Evolutionary conservation across 2,888 invertebrate species (phyloP).

Genomic region (Drosophila prolongata): DNA sequence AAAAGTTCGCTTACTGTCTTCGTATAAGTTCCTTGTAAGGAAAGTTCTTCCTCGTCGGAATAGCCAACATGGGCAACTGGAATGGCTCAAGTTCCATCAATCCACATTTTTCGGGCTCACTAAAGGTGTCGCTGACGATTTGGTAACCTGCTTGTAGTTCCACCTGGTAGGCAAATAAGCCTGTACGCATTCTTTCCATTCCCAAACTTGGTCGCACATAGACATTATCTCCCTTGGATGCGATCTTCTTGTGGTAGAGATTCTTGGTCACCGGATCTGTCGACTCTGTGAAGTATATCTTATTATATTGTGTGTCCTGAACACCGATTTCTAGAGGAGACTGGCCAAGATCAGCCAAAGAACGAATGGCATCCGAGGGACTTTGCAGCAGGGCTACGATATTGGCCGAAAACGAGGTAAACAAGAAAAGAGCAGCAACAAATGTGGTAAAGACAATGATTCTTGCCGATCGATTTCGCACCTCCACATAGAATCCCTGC

Average conservation of each 20-base stretch:
- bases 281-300: slow-evolving; percentile 87
- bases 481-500: slow-evolving; percentile 86
- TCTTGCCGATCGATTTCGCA: slow-evolving; percentile 85
- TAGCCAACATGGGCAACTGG: slow-evolving; percentile 86
- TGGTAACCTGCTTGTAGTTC: slow-evolving; percentile 87
- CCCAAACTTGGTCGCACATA: slow-evolving; percentile 86
- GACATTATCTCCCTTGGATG: slow-evolving; percentile 85
- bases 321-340: slow-evolving; percentile 86
- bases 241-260: slow-evolving; percentile 86
- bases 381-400: slow-evolving; percentile 88
- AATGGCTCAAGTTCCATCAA: slow-evolving; percentile 87
- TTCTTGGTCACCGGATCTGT: slow-evolving; percentile 85
- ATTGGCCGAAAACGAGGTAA: slow-evolving; percentile 88
- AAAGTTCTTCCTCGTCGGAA: slow-evolving; percentile 86
- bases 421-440: slow-evolving; percentile 86
- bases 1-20: slow-evolving; percentile 66
- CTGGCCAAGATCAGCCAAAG: slow-evolving; percentile 86
- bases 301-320: slow-evolving; percentile 87
- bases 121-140: slow-evolving; percentile 87
- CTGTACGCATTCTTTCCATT: slow-evolving; percentile 86
- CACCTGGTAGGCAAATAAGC: slow-evolving; percentile 87
- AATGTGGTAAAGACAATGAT: slow-evolving; percentile 86
- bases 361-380: slow-evolving; percentile 86
- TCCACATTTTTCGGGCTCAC: slow-evolving; percentile 87
- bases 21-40: slow-evolving; percentile 87